Evolutionary conservation across 1,140 invertebrate genomes (phyloP).

Genomic region (Copidosoma floridanum): DNA sequence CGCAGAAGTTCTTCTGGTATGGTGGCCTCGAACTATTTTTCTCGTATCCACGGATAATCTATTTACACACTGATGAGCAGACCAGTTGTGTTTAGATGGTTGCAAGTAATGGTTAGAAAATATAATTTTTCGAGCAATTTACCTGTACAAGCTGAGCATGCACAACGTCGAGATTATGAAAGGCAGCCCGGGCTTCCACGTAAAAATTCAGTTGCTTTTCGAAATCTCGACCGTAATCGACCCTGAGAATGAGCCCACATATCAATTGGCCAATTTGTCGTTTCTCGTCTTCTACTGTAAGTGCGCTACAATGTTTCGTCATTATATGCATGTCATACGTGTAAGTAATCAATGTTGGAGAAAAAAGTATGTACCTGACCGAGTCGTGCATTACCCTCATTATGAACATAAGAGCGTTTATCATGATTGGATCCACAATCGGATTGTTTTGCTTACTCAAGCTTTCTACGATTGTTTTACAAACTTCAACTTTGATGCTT

Average conservation of each 20-base stretch:
- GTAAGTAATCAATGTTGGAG: slow-evolving; percentile 15
- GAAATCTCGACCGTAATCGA: slow-evolving; percentile 81
- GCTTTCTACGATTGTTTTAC: slow-evolving; percentile 76
- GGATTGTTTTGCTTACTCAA: slow-evolving; percentile 61
- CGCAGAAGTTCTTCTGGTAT: slow-evolving; percentile 76
- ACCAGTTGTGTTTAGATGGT: too few relatives aligned
- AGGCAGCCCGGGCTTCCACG: slow-evolving; percentile 84
- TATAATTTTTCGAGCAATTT: slow-evolving; percentile 30
- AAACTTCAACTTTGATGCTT: slow-evolving; percentile 76
- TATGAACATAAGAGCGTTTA: slow-evolving; percentile 82
- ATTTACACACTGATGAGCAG: slow-evolving; percentile 73
- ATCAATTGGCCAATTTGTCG: slow-evolving; percentile 83
- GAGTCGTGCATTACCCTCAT: slow-evolving; percentile 88
- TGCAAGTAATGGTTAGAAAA: too few relatives aligned
- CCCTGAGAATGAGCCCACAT: slow-evolving; percentile 73
- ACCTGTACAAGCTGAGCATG: slow-evolving; percentile 84
- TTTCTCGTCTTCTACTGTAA: slow-evolving; percentile 92
- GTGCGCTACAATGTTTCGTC: slow-evolving; percentile 63
- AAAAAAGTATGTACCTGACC: slow-evolving; percentile 73
- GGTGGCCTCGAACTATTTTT: slow-evolving; percentile 71
- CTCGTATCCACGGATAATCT: slow-evolving; percentile 72
- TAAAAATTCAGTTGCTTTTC: slow-evolving; percentile 92
- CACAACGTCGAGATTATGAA: slow-evolving; percentile 86
- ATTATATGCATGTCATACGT: slow-evolving; percentile 3
- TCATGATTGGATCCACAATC: slow-evolving; percentile 80